A percentile compares a stretch with the other conserved stretches of the same genome.
Evolutionary conservation across 2,888 invertebrate species (phyloP).

Genomic region (Himalopsyche tibetana): DNA sequence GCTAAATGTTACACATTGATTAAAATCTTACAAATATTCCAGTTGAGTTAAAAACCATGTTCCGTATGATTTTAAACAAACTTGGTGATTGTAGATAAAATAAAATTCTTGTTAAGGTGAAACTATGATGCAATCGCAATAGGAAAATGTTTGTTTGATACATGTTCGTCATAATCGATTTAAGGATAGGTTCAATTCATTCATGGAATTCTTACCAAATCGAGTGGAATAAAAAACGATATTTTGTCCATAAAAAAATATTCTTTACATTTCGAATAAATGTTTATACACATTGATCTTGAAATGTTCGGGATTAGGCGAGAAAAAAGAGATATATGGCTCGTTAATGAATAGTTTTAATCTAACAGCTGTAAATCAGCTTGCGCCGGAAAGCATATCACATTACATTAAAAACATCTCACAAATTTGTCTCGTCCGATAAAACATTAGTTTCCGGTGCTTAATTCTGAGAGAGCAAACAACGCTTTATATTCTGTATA

Average conservation of each 20-base stretch:
- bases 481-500: neutral
- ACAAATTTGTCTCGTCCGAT: slow-evolving; percentile 22
- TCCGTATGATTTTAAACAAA: no score
- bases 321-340: slow-evolving; percentile 28
- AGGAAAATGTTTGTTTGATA: neutral
- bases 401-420: slow-evolving; percentile 19
- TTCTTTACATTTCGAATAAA: neutral
- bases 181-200: neutral
- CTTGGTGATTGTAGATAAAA: no score
- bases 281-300: slow-evolving; percentile 16
- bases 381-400: slow-evolving; percentile 29
- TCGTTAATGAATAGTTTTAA: slow-evolving; percentile 18
- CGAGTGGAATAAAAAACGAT: neutral
- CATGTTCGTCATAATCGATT: neutral
- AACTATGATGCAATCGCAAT: no score
- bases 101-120: no score
- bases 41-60: no score
- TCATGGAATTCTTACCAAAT: slow-evolving; percentile 36
- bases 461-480: neutral
- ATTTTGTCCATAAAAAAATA: neutral
- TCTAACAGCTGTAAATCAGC: slow-evolving; percentile 18
- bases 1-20: no score
- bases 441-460: slow-evolving; percentile 2
- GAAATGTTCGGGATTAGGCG: slow-evolving; percentile 23
- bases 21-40: no score